Evolutionary conservation across 2,888 invertebrate genomes (phyloP).

Genomic region (Hoplodrina blanda): DNA sequence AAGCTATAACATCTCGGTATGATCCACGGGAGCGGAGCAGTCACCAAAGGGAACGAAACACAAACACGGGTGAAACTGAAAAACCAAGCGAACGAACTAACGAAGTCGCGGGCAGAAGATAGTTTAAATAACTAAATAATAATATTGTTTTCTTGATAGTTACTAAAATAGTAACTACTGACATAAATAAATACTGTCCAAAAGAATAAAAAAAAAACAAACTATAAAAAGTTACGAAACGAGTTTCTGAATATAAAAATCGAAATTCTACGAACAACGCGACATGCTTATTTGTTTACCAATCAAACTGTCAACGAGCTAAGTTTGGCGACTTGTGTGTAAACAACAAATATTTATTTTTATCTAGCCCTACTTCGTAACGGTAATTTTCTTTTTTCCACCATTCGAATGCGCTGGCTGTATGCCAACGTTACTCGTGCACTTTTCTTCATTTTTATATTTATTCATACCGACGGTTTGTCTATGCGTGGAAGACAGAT

Average conservation of each 20-base stretch:
- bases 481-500: slow-evolving; percentile 53
- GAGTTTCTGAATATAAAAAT: slow-evolving; percentile 12
- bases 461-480: slow-evolving; percentile 53
- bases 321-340: slow-evolving; percentile 51
- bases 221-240: neutral
- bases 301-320: slow-evolving; percentile 40
- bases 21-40: no score
- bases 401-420: slow-evolving; percentile 66
- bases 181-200: neutral
- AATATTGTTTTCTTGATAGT: neutral
- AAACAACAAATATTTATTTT: slow-evolving; percentile 64
- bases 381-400: slow-evolving; percentile 62
- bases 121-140: neutral
- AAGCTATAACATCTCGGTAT: no score
- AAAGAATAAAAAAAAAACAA: neutral
- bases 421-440: slow-evolving; percentile 65
- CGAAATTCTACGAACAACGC: slow-evolving; percentile 4
- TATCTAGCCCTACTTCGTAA: slow-evolving; percentile 58
- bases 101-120: no score
- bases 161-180: no score
- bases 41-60: no score
- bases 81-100: no score
- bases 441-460: slow-evolving; percentile 65
- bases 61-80: no score
- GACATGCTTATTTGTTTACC: slow-evolving; percentile 52